Conservation (phyloP, 1,140 invertebrate genomes). For the Euura saliciscinereae region DNA sequence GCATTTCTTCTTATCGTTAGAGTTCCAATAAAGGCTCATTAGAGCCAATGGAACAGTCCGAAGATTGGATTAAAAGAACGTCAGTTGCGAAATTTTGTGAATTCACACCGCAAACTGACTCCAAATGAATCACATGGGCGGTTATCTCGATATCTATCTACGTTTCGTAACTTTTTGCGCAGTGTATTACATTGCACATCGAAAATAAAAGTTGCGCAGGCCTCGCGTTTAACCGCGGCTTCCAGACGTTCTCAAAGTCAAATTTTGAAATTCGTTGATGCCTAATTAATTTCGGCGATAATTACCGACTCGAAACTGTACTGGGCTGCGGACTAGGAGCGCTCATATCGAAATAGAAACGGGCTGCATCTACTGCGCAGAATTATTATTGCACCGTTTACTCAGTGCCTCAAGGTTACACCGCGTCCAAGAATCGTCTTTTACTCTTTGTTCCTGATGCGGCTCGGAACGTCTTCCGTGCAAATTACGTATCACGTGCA, state of each 20-base stretch:
- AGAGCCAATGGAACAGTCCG: no score
- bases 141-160: not conserved
- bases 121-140: not conserved
- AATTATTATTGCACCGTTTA: constrained; percentile 7
- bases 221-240: not conserved
- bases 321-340: no score
- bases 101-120: not conserved
- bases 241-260: no score
- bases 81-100: not conserved
- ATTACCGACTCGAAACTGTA: no score
- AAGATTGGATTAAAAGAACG: not conserved
- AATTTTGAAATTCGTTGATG: no score
- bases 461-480: not conserved
- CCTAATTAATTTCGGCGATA: no score
- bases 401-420: not conserved
- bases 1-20: no score
- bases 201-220: not conserved
- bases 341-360: not conserved
- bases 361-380: constrained; percentile 3
- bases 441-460: not conserved
- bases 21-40: no score
- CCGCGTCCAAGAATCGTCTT: not conserved
- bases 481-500: no score
- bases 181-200: not conserved
- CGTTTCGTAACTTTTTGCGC: not conserved